Evolutionary conservation across 1,140 invertebrate genomes (phyloP), one percentile per base, ranked within the genome.

Genomic region (Drosophila novamexicana): DNA sequence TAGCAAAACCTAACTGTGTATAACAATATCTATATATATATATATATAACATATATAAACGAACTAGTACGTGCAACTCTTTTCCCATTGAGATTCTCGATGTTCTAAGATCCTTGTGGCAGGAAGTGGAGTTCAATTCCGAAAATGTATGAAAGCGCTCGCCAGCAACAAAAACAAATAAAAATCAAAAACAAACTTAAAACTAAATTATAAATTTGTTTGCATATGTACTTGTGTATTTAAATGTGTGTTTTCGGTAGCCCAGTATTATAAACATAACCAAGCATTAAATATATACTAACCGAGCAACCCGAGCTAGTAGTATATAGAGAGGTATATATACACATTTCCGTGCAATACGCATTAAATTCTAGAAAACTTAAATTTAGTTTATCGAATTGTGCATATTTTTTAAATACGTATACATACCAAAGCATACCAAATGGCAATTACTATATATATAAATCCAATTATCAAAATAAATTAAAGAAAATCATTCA

Each of bases 141-240:
- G 77, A 90, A 90, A 90, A 90, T 90, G 88, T 90, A 90, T 90
- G 88, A 90, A 90, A 90, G 88, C 88, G 74, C 77, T 78, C 78
- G 81, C 78, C 66, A 72, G 39, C 53, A 69, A 61, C 40, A 65
- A 37, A n/a, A 34, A 76, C 47, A 61, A 45, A 42, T 16, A 56
- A 47, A 47, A 9, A 47, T 22, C 4, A 49, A 22, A 37, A 5
- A 56, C 12, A 58, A 34, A 70, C 22, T 47, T 12, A 37, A 44
- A 63, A 45, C 40, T 50, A n/a, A 59, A 36, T 34, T 9, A 9
- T 18, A 45, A 8, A 53, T 53, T 61, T 69, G 37, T 56, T 50
- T 29, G 50, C 50, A 39, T 47, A 39, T 66, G 34, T 57, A 39
- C 44, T 39, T 62, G 49, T 62, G 54, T 52, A 36, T 50, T 1